Evolutionary conservation across 1,140 invertebrate species (phyloP), one percentile per base, ranked within the genome.

Genomic region (Zeugodacus cucurbitae): DNA sequence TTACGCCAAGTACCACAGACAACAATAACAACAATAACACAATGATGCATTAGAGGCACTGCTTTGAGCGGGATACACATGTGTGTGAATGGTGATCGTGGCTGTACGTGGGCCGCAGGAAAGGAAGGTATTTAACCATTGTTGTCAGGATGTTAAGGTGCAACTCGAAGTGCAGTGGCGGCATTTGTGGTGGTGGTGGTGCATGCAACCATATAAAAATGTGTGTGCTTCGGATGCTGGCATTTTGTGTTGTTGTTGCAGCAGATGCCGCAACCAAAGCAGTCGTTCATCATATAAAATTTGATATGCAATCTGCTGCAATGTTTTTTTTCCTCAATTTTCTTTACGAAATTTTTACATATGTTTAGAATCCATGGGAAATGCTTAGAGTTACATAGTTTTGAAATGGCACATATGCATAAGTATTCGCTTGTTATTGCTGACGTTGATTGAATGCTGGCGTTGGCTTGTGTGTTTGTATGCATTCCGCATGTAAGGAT

Each of bases 261-360:
- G 74, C 74, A 82, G 74, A 82, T 82, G 74, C 41, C 41, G 10
- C 74, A 3, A 14, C 41, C 74, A n/a, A 82, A 54, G 44, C n/a
- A 20, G 26, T 54, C 74, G 41, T 82, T 48, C 41, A 82, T 82
- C 74, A 82, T 82, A 82, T 82, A 82, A 82, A 82, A 82, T 82
- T 82, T 48, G 74, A 82, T 82, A 82, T 82, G 74, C 74, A 82
- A 82, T 82, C 74, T 82, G 74, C 44, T 54, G n/a, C n/a, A n/a
- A n/a, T n/a, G 41, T 82, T 82, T 29, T 82, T 48, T 82, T 48
- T 48, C 17, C 0, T 48, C 17, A 17, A 20, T 74, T 74, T 74
- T 44, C 34, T 41, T 29, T 20, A 11, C 2, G 74, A 48, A 48
- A 82, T 10, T 29, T 82, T 82, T 48, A 82, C 74, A 48, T 82